phyloP scores from a whole-genome alignment of 2,888 invertebrate species.

The Rhamnusium bicolor region DNA sequence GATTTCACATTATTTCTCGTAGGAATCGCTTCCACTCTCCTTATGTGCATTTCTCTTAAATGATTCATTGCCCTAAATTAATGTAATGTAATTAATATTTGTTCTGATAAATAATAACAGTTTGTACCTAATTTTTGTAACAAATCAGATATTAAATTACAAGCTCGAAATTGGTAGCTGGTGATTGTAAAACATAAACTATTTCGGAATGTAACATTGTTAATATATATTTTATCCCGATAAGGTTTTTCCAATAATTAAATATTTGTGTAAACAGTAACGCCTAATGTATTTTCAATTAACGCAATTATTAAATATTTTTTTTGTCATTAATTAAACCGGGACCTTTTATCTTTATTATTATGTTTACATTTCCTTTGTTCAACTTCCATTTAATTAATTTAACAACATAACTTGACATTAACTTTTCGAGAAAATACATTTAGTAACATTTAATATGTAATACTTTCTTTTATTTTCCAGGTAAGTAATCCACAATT shows the following conservation, averaged over 20 bases:
- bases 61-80: no score
- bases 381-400: constrained; percentile 31
- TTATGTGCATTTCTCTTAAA: no score
- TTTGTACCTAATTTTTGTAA: not conserved
- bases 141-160: constrained; percentile 1
- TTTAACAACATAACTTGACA: constrained; percentile 27
- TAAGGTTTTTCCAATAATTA: constrained; percentile 35
- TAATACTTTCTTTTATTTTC: not conserved
- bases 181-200: constrained; percentile 16
- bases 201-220: constrained; percentile 1
- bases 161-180: constrained; percentile 14
- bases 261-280: constrained; percentile 34
- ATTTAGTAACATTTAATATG: not conserved
- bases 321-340: constrained; percentile 28
- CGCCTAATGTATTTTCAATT: constrained; percentile 37
- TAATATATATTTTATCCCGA: constrained; percentile 28
- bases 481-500: not conserved
- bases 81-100: not conserved
- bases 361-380: constrained; percentile 38
- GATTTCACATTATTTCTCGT: no score
- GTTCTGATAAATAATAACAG: constrained; percentile 10
- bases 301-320: constrained; percentile 36
- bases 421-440: not conserved
- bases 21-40: no score
- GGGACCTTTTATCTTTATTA: constrained; percentile 37